Base-by-base conservation (phyloP, 2,113 vertebrate genomes). In the Trogon surrucura region DNA sequence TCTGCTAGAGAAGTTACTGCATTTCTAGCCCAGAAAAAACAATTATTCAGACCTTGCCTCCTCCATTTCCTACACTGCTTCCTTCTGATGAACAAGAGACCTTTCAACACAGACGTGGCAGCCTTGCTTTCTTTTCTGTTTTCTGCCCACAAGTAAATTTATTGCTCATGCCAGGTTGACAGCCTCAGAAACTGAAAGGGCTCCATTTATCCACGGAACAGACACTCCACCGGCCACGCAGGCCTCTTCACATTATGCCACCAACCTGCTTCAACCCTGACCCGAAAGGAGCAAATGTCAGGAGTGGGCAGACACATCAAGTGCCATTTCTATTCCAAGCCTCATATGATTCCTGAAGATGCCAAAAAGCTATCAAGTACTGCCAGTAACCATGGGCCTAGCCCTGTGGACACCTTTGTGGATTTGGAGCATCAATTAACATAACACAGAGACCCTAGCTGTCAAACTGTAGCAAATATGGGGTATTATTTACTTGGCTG, bases 71-170 rank as follows among this genome's bases (percentile, higher is more conserved):
- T 85, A 88, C 69, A 95, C 91, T 93, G 84, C 60, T 92, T 91
- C 78, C 74, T 94, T 95, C 93, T 94, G 75, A 83, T 69, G 88
- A 96, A 93, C 93, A 96, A 96, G 67, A 94, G 82, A 92, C 62
- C 75, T 96, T 96, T 95, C 86, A 91, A 93, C 94, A 95, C 64
- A 93, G 70, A 93, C 70, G 77, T 73, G 32, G 79, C 44, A 93
- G 72, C 30, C 90, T 92, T 89, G 78, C 72, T 89, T 93, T 89
- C 88, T 95, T 82, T 91, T 96, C 66, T 93, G 48, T 88, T 95
- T 94, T 91, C 80, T 94, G 75, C 62, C 85, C 82, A 53, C 71
- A 80, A 94, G n/a, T 78, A 77, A 85, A 95, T 91, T 77, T 93
- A 91, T 82, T 93, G 91, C 87, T 91, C 57, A 44, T 1, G 1